phyloP scores from a whole-genome alignment of 2,888 invertebrate genomes.

The Heterodera filipjevi region DNA sequence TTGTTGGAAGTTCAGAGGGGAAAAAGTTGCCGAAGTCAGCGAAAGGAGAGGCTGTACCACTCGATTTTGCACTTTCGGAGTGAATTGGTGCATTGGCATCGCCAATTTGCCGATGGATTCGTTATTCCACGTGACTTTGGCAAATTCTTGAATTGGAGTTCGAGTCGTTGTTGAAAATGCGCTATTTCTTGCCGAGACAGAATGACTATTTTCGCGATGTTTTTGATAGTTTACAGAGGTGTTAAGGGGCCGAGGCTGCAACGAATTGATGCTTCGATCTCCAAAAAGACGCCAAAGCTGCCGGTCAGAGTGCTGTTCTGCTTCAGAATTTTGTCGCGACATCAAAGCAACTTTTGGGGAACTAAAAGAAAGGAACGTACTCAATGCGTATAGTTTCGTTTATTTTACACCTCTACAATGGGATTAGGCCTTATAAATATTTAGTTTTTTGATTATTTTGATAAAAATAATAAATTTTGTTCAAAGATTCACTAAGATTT shows the following conservation, averaged over 20 bases:
- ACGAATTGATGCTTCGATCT: background rate
- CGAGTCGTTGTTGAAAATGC: background rate
- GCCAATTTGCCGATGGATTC: background rate
- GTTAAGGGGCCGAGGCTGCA: background rate
- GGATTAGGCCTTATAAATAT: too few species aligned
- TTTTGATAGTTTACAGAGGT: background rate
- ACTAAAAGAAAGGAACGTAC: too few species aligned
- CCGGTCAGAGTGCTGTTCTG: background rate
- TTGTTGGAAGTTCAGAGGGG: conserved; percentile 12
- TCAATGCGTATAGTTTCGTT: too few species aligned
- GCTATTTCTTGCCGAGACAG: background rate
- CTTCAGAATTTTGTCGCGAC: background rate
- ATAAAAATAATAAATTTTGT: too few species aligned
- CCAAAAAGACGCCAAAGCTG: background rate
- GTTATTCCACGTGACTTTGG: background rate
- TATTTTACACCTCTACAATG: too few species aligned
- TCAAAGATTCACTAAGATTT: too few species aligned
- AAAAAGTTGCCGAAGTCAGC: background rate
- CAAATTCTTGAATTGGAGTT: background rate
- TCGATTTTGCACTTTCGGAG: background rate
- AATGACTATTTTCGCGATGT: background rate
- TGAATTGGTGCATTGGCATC: background rate
- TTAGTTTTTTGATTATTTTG: too few species aligned
- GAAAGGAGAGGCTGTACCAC: conserved; percentile 25
- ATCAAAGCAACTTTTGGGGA: background rate